phyloP scores from a whole-genome alignment of 2,113 vertebrate species.

The Rhinolophus sinicus region DNA sequence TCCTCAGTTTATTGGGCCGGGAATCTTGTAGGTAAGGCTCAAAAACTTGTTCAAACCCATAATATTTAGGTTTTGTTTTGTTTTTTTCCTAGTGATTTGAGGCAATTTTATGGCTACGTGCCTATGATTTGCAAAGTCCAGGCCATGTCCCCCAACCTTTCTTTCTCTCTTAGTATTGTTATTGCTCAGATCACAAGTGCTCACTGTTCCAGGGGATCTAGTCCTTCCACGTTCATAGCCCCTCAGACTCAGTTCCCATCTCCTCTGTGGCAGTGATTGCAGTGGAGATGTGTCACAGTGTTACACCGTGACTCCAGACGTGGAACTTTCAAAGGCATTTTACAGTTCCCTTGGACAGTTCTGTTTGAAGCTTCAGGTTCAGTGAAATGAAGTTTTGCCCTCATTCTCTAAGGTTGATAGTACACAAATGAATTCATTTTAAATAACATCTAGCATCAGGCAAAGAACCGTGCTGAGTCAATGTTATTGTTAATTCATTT shows the following conservation, averaged over 20 bases:
- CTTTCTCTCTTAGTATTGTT: not conserved
- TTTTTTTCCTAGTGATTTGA: not conserved
- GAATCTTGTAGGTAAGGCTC: not conserved
- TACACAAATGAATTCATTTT: not conserved
- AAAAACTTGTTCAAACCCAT: not conserved
- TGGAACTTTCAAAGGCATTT: not conserved
- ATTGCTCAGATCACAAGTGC: not conserved
- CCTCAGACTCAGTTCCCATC: not conserved
- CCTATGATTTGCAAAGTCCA: not conserved
- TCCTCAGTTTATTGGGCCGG: not conserved
- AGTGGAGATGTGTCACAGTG: not conserved
- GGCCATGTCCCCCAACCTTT: not conserved
- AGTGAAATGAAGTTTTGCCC: not conserved
- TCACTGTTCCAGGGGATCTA: not conserved
- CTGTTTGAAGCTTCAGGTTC: not conserved
- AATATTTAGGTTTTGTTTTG: not conserved
- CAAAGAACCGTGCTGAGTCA: not conserved
- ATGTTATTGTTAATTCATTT: constrained; percentile 45
- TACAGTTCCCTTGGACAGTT: not conserved
- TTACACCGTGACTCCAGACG: not conserved
- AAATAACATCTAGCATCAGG: constrained; percentile 24
- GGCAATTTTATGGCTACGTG: not conserved
- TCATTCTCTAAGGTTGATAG: not conserved
- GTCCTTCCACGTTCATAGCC: not conserved
- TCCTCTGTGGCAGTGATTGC: not conserved